Base-by-base conservation (phyloP, 2,113 vertebrate species). In the crab-eating macaque (Macaca fascicularis) region DNA sequence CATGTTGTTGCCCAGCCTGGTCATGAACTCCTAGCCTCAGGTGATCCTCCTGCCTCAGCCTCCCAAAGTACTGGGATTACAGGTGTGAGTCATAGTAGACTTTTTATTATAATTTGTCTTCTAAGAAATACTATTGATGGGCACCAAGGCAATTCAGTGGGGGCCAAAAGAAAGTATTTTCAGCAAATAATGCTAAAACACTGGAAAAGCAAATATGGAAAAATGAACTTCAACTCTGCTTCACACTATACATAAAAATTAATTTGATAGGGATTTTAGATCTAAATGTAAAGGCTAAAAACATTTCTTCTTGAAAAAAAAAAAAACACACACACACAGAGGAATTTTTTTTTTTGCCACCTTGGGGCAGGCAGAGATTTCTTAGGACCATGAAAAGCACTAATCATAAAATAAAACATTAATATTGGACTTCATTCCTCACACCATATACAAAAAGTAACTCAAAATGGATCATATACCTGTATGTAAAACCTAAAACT, bases 401-500 rank as follows among this genome's bases (percentile, higher is more conserved):
- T 59, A 35, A 48, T 8, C 43, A 23, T 32, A 83, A 93, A 82
- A 88, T 32, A 67, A 74, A 92, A 89, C 45, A 52, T 6, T 72
- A 35, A 59, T 69, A 40, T 4, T 70, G 35, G 38, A 57, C 25
- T 38, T 78, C 25, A 67, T 76, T 43, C 25, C 23, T 64, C 70
- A 57, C 30, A 19, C 27, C 27, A 32, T 8, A 57, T 32, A 22
- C n/a, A 90, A 91, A 86, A 79, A 86, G 69, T 30, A 32, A 48
- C 40, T 91, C 52, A 79, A 55, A 95, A n/a, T 76, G 48, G 23
- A n/a, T 95, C 48, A 48, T 19, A 45, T 38, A 55, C 7, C 32
- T 85, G 45, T 52, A 64, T 89, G 93, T 82, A 82, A 94, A 92
- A 64, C 59, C 55, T 61, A 32, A 92, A 83, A 64, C 61, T 45